These are phyloP conservation scores for Onychomys arenicola DNA, from an alignment of 2,797 vertebrate genomes.

Conservation along the genomic window DNA sequence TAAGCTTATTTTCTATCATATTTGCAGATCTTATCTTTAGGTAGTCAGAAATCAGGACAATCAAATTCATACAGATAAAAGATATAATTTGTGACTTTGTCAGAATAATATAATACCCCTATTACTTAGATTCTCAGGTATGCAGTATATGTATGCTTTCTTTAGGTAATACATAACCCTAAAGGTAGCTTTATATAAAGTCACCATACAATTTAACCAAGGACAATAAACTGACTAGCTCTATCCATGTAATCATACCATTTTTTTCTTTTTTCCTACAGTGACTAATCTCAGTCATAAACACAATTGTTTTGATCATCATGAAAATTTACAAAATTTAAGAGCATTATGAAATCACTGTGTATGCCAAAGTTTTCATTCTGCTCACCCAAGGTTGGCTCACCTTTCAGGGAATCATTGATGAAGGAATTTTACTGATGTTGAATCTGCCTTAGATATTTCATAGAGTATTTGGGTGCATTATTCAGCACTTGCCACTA, in stretches of 20 bases:
- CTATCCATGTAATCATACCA: background rate
- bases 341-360: background rate
- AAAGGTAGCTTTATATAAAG: conserved; percentile 28
- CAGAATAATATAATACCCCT: background rate
- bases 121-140: background rate
- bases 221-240: background rate
- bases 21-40: conserved; percentile 8
- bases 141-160: background rate
- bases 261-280: background rate
- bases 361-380: background rate
- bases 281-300: background rate
- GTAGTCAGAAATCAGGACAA: background rate
- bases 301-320: conserved; percentile 22
- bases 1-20: conserved; percentile 5
- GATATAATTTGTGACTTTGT: background rate
- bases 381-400: background rate
- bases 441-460: background rate
- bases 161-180: background rate
- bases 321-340: background rate
- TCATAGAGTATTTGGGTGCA: background rate
- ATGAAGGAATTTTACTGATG: background rate
- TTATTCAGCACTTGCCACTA: background rate
- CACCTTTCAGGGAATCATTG: background rate
- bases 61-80: background rate
- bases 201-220: conserved; percentile 17